Base-by-base conservation (phyloP, 92 coral and sea anemone species). In the Porites rus region DNA sequence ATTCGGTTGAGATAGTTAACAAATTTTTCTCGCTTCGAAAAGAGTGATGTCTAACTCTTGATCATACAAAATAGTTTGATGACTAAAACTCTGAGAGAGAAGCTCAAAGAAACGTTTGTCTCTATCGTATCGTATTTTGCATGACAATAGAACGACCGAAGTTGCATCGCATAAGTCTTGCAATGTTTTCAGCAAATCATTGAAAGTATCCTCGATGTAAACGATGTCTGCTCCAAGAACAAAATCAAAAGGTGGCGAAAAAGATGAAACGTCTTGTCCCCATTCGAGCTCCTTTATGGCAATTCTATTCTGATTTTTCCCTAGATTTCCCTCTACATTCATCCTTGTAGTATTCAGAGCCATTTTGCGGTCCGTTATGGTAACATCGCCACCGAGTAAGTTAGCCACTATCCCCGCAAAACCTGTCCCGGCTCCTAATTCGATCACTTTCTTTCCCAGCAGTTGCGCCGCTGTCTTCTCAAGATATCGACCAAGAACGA, bases 371-470 rank as follows among this genome's bases (percentile, higher is more conserved):
- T 97, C 99, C 20, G 99, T 95, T 13, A 93, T 81, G 61, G 89
- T 88, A 10, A 97, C 98, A 20, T 82, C 62, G 24, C 94, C 99
- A 2, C 98, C 99, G 51, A 97, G 97, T 51, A 93, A 80, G 28
- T 94, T 94, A 2, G 98, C 97, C 13, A 97, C 98, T 93, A 97
- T 93, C 12, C 98, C 98, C 12, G 90, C 97, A 12, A 97, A 84
- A 6, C 96, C 99, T 24, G 99, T 97, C 12, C 99, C 99, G 11
- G 99, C 97, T 67, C 99, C 99, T 10, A 97, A 91, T 72, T 97
- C 99, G 54, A 97, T 95, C 4, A 97, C 93, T 60, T 63, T 95
- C 87, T 97, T 97, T 24, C 90, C 89, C 53, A 58, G 62, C 22
- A 93, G 77, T 77, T 46, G 75, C 6, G 72, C 74, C 11, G 87